Conservation (phyloP, 2,113 vertebrate genomes). For the Amazona vittata region DNA sequence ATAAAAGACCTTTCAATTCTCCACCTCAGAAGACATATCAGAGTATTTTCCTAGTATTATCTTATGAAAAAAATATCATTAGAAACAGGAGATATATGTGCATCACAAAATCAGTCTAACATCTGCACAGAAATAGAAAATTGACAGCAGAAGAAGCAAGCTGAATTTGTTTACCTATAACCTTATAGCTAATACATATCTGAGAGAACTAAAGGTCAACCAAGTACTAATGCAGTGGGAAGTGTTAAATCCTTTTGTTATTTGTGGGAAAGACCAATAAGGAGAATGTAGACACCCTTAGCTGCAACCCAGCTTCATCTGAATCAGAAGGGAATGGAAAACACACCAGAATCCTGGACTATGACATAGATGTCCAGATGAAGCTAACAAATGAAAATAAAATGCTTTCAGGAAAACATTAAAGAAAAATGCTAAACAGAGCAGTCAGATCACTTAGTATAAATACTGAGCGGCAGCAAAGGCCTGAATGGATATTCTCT, state of each 20-base stretch:
- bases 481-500: not conserved
- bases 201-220: not conserved
- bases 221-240: not conserved
- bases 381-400: not conserved
- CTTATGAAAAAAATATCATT: not conserved
- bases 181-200: not conserved
- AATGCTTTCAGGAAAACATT: not conserved
- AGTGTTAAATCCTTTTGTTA: not conserved
- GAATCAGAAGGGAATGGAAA: not conserved
- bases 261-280: not conserved
- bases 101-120: not conserved
- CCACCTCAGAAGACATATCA: not conserved
- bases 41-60: not conserved
- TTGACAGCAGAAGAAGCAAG: not conserved
- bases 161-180: not conserved
- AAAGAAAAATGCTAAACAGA: not conserved
- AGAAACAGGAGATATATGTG: not conserved
- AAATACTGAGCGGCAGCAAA: not conserved
- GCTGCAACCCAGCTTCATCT: not conserved
- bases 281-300: not conserved
- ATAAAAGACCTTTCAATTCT: not conserved
- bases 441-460: not conserved
- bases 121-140: not conserved
- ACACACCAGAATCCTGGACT: not conserved
- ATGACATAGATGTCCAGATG: not conserved